Evolutionary conservation across 2,797 vertebrate genomes (phyloP).

Genomic region (Neosilurus hyrtlii): DNA sequence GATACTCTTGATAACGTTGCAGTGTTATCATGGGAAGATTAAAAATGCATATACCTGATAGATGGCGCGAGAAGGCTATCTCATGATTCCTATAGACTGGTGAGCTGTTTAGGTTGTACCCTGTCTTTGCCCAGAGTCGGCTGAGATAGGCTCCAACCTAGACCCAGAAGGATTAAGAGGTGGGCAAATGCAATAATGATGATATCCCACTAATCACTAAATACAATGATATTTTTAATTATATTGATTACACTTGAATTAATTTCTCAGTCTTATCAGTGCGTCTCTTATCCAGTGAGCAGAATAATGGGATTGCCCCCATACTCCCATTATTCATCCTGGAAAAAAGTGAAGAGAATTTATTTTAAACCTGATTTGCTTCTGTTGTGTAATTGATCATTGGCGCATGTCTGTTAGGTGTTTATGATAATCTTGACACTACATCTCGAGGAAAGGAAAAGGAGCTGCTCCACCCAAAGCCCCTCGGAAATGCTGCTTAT

Average conservation of each 20-base stretch:
- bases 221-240: not conserved
- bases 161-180: too few relatives aligned
- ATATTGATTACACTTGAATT: not conserved
- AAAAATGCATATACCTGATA: not conserved
- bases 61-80: not conserved
- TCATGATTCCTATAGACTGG: too few relatives aligned
- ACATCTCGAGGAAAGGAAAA: not conserved
- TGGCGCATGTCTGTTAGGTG: not conserved
- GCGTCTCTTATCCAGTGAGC: not conserved
- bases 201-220: not conserved
- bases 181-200: too few relatives aligned
- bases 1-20: not conserved
- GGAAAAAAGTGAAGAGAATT: not conserved
- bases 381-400: not conserved
- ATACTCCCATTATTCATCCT: not conserved
- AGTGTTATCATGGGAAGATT: not conserved
- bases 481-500: conserved; percentile 57
- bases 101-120: too few relatives aligned
- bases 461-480: not conserved
- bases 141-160: too few relatives aligned
- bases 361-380: too few relatives aligned
- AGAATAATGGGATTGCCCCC: not conserved
- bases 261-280: not conserved
- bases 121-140: too few relatives aligned
- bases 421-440: not conserved